Percentiles rank a stretch among this genome's conserved stretches.
Conservation (phyloP, 2,888 invertebrate species). For the Chromoteleia sp. region DNA sequence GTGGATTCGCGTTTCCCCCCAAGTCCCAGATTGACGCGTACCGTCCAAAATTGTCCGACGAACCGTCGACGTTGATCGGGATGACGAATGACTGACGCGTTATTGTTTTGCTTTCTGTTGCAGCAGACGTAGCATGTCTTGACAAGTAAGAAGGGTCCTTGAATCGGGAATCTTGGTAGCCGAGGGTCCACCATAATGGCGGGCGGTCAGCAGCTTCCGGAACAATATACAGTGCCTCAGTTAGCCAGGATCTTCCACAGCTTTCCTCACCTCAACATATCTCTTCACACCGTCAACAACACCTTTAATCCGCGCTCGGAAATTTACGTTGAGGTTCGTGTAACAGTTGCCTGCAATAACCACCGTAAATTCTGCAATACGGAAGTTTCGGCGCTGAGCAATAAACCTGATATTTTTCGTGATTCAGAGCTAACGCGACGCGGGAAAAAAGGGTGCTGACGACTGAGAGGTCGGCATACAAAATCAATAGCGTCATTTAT, state of each 20-base stretch:
- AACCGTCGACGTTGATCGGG: no score
- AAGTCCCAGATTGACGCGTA: slow-evolving; percentile 5
- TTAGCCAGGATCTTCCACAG: slow-evolving; percentile 94
- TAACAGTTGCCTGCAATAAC: slow-evolving; percentile 16
- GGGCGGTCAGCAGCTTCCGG: slow-evolving; percentile 84
- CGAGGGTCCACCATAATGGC: slow-evolving; percentile 83
- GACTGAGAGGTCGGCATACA: no score
- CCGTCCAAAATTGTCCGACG: background rate
- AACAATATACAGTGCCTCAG: slow-evolving; percentile 93
- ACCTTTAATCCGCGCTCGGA: slow-evolving; percentile 96
- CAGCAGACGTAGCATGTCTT: slow-evolving; percentile 83
- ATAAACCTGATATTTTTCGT: slow-evolving; percentile 27
- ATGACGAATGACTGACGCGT: background rate
- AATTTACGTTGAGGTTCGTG: slow-evolving; percentile 93
- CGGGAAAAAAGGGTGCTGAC: background rate
- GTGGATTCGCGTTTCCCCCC: background rate
- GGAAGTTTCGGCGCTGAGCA: slow-evolving; percentile 9
- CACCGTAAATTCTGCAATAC: slow-evolving; percentile 20
- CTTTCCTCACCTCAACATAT: slow-evolving; percentile 96
- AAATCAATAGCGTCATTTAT: background rate
- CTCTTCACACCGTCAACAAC: slow-evolving; percentile 94
- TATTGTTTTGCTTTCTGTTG: slow-evolving; percentile 70
- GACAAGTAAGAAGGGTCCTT: slow-evolving; percentile 80
- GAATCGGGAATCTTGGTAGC: slow-evolving; percentile 80
- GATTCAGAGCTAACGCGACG: slow-evolving; percentile 2